A percentile compares a stretch with the other conserved stretches of the same genome.
Evolutionary conservation across 35 echinoderm and acorn worm genomes (phyloP).

Genomic region (Strongylocentrotus purpuratus): DNA sequence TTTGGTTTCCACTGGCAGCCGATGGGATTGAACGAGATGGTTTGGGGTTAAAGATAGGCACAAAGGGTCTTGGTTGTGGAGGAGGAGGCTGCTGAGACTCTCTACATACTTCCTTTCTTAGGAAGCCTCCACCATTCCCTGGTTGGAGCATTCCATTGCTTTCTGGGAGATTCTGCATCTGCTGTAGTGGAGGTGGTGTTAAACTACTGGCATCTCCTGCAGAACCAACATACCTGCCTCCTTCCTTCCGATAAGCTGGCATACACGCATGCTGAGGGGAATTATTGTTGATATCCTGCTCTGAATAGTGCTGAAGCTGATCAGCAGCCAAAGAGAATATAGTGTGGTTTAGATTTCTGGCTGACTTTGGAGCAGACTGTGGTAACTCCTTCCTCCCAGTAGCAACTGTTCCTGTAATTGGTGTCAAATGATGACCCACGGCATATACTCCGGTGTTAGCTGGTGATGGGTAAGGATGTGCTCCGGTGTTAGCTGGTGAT

Average conservation of each 20-base stretch:
- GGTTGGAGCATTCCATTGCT: neutral
- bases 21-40: neutral
- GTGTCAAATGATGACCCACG: neutral
- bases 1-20: neutral
- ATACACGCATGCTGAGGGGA: neutral
- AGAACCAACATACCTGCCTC: neutral
- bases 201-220: neutral
- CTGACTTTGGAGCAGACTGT: neutral
- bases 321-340: slow-evolving; percentile 19
- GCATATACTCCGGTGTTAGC: neutral
- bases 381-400: neutral
- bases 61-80: neutral
- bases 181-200: neutral
- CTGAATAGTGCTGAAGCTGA: neutral
- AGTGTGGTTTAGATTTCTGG: neutral
- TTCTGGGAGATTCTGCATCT: neutral
- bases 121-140: neutral
- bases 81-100: neutral
- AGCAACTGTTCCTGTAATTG: neutral
- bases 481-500: neutral
- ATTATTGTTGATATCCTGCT: neutral
- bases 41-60: slow-evolving; percentile 41
- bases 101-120: neutral
- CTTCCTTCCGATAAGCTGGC: neutral
- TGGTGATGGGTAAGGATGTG: neutral